phyloP scores from a whole-genome alignment of 2,113 vertebrate genomes.

The Xiphophorus couchianus region DNA sequence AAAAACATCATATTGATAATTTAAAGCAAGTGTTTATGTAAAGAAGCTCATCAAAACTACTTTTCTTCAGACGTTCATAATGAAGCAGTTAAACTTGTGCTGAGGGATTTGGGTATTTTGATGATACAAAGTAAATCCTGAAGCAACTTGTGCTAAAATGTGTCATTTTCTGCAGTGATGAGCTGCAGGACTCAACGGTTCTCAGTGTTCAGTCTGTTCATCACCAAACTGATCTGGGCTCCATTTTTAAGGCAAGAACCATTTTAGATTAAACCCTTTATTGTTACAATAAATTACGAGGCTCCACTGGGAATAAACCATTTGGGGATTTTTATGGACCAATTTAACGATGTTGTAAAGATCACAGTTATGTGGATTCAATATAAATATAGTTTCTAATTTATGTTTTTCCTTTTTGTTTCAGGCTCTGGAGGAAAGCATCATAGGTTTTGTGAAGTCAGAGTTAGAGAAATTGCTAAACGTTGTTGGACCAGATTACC shows the following conservation, averaged over 20 bases:
- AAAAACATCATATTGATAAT: not conserved
- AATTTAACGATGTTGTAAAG: not conserved
- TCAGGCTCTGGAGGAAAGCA: conserved; percentile 19
- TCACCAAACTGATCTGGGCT: not conserved
- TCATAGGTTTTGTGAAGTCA: not conserved
- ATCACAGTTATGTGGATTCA: not conserved
- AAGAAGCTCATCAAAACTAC: not conserved
- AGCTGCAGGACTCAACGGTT: too few species aligned
- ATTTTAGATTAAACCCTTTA: too few species aligned
- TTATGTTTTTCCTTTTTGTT: not conserved
- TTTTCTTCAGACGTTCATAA: too few species aligned
- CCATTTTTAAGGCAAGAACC: not conserved
- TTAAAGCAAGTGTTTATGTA: not conserved
- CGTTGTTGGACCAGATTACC: not conserved
- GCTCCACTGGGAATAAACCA: too few species aligned
- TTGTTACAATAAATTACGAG: too few species aligned
- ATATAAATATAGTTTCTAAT: not conserved
- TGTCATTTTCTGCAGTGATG: not conserved
- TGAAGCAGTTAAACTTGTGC: not conserved
- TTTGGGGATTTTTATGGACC: too few species aligned
- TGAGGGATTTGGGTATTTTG: not conserved
- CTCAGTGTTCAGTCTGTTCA: not conserved
- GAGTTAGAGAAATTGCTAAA: not conserved
- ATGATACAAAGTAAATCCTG: too few species aligned
- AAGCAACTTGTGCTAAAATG: not conserved